Percentiles rank a stretch among this genome's conserved stretches.
phyloP scores from a whole-genome alignment of 2,888 invertebrate species.

The Notodonta ziczac region DNA sequence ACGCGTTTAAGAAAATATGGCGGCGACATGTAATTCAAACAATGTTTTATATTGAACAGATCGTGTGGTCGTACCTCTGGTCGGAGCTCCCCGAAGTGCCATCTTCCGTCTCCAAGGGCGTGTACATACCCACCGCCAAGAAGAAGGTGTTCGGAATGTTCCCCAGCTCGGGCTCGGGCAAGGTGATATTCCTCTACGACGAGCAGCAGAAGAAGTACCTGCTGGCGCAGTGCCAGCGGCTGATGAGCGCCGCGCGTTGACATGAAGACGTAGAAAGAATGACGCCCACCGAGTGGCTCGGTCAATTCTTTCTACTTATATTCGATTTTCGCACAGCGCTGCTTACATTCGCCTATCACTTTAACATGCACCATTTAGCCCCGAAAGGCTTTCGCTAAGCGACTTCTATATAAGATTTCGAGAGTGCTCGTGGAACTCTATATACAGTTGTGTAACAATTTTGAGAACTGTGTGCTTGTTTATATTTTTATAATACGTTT shows the following conservation, averaged over 20 bases:
- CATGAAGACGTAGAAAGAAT: conserved; percentile 76
- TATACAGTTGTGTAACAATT: conserved; percentile 26
- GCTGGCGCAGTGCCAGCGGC: conserved; percentile 70
- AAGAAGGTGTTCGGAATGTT: conserved; percentile 87
- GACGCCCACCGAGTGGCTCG: conserved; percentile 51
- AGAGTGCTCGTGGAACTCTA: conserved; percentile 45
- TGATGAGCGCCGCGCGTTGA: conserved; percentile 73
- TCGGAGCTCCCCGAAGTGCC: conserved; percentile 89
- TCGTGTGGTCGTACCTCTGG: conserved; percentile 92
- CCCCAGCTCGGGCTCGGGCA: conserved; percentile 85
- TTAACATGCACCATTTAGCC: conserved; percentile 71
- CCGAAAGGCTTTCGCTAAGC: conserved; percentile 67
- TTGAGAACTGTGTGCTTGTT: conserved; percentile 34
- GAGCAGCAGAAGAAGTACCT: conserved; percentile 74
- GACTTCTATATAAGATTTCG: conserved; percentile 9
- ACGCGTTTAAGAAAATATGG: too few relatives aligned
- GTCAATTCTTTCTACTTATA: conserved; percentile 75
- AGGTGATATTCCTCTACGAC: conserved; percentile 81
- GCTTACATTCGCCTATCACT: conserved; percentile 69
- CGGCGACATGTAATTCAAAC: too few relatives aligned
- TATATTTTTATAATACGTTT: conserved; percentile 41
- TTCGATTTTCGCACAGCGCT: conserved; percentile 73
- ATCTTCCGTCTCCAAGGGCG: conserved; percentile 87
- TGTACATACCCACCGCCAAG: conserved; percentile 85
- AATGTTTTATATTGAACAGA: conserved; percentile 62